Percentiles rank a stretch among this genome's conserved stretches.
These are phyloP conservation scores for Nothocercus nigrocapillus DNA, from an alignment of 2,113 vertebrate species.

Conservation along the genomic window DNA sequence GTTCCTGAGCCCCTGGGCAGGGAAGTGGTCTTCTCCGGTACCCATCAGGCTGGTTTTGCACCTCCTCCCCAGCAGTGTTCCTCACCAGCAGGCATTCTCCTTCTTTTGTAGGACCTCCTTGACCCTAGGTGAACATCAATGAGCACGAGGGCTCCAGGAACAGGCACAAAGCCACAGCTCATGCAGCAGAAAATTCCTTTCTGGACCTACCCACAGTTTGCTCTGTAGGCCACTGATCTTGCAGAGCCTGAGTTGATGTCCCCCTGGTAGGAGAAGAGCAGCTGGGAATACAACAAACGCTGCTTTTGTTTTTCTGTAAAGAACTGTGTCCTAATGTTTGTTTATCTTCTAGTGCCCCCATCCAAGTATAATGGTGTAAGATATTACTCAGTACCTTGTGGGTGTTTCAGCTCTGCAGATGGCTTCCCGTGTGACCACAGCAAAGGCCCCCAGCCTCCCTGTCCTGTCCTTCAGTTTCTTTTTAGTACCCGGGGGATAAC, in stretches of 20 bases:
- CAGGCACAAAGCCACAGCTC: not conserved
- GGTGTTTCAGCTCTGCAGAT: not conserved
- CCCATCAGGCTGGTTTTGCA: not conserved
- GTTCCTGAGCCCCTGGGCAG: not conserved
- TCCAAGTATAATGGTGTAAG: not conserved
- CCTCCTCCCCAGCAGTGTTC: not conserved
- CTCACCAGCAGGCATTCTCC: not conserved
- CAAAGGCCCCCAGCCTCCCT: not conserved
- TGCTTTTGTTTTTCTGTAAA: not conserved
- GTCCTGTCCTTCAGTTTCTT: not conserved
- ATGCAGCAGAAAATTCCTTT: not conserved
- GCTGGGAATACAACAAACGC: fast-evolving
- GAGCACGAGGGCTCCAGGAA: not conserved
- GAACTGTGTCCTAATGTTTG: not conserved
- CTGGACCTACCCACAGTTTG: not conserved
- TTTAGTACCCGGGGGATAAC: not conserved
- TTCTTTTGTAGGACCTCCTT: not conserved
- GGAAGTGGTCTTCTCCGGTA: not conserved
- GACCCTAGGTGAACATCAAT: not conserved
- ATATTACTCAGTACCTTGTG: not conserved
- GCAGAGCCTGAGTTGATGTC: not conserved
- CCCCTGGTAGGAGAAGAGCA: not conserved
- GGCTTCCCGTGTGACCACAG: fast-evolving
- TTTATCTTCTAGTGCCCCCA: not conserved
- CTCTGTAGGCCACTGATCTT: not conserved